Evolutionary conservation across 1,140 invertebrate genomes (phyloP).

Genomic region (Cryptotermes secundus): DNA sequence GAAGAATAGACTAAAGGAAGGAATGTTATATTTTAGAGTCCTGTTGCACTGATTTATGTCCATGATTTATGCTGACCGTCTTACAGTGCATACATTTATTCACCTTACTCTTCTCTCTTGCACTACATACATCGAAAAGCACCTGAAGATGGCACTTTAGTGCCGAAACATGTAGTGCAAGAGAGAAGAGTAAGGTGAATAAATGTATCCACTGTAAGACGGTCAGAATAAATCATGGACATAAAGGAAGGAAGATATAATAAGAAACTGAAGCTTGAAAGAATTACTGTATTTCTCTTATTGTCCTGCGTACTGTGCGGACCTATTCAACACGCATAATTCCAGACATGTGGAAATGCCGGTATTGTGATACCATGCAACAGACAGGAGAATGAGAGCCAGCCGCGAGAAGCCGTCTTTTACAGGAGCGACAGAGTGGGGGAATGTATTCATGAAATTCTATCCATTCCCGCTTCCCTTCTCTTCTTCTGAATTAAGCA

Average conservation of each 20-base stretch:
- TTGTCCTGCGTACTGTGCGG: not conserved
- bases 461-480: not conserved
- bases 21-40: too few relatives aligned
- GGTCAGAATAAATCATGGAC: not conserved
- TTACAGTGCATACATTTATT: too few relatives aligned
- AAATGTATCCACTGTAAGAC: too few relatives aligned
- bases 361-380: not conserved
- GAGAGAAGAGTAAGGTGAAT: too few relatives aligned
- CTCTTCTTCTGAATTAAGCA: not conserved
- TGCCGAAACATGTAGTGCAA: too few relatives aligned
- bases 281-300: not conserved
- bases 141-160: too few relatives aligned
- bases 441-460: not conserved
- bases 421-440: not conserved
- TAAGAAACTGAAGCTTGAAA: not conserved
- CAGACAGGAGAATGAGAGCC: not conserved
- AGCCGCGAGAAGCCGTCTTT: not conserved
- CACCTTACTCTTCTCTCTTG: too few relatives aligned
- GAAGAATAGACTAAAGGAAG: too few relatives aligned
- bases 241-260: not conserved
- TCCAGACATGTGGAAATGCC: not conserved
- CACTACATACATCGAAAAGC: too few relatives aligned
- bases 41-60: too few relatives aligned
- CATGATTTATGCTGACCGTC: too few relatives aligned
- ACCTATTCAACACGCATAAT: not conserved